Evolutionary conservation across 2,888 invertebrate genomes (phyloP).

Genomic region (Meloe dianella): DNA sequence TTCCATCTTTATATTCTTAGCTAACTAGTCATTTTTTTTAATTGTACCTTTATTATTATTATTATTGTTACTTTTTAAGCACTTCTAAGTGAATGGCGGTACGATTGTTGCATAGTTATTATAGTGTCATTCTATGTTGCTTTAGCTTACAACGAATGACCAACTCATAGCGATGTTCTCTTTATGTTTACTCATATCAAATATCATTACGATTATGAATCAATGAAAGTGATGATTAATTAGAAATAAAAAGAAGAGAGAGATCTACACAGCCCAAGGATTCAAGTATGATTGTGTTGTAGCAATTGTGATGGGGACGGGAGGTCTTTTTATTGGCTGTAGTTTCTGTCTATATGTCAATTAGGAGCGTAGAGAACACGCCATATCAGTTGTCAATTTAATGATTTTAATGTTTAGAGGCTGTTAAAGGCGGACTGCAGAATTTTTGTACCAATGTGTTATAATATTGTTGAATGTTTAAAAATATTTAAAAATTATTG

Average conservation of each 20-base stretch:
- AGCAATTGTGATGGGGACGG: constrained; percentile 55
- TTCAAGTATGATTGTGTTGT: constrained; percentile 56
- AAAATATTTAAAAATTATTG: constrained; percentile 19
- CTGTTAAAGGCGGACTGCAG: constrained; percentile 55
- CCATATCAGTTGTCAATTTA: constrained; percentile 59
- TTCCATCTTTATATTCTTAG: constrained; percentile 30
- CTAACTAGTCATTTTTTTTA: constrained; percentile 41
- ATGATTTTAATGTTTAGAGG: constrained; percentile 55
- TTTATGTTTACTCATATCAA: constrained; percentile 27
- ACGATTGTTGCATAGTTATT: constrained; percentile 44
- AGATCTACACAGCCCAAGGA: constrained; percentile 40
- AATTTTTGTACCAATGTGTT: constrained; percentile 28
- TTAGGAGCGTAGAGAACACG: constrained; percentile 57
- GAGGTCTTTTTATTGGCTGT: constrained; percentile 47
- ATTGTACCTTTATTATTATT: constrained; percentile 13
- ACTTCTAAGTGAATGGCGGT: constrained; percentile 45
- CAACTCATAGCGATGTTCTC: constrained; percentile 38
- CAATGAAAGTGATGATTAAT: constrained; percentile 5
- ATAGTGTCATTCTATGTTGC: constrained; percentile 50
- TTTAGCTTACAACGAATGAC: constrained; percentile 53
- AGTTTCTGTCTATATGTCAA: constrained; percentile 55
- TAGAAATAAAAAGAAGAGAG: constrained; percentile 13
- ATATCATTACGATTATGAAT: not conserved
- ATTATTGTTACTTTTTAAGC: constrained; percentile 3
- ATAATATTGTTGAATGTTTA: constrained; percentile 30